Evolutionary conservation across 2,797 vertebrate species (phyloP).

Genomic region (Ibycter americanus): DNA sequence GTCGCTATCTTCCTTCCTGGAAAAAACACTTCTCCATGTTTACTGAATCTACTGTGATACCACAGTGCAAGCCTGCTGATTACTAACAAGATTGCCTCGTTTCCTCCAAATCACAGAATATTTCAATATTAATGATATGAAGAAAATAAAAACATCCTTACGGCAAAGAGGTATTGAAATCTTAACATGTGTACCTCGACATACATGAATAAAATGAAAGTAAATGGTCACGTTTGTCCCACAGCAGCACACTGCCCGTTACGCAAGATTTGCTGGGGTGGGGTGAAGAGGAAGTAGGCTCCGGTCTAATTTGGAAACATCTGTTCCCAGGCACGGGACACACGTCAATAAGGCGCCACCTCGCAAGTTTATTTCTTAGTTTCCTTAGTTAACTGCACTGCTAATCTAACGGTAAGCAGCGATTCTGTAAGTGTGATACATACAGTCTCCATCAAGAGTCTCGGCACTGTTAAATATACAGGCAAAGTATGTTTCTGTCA

Average conservation of each 20-base stretch:
- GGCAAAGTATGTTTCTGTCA: background rate
- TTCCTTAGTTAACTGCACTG: background rate
- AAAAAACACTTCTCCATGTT: background rate
- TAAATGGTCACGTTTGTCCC: background rate
- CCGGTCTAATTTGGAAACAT: conserved; percentile 14
- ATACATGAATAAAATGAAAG: background rate
- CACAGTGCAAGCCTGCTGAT: background rate
- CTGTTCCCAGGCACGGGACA: background rate
- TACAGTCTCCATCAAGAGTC: background rate
- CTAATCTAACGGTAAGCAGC: background rate
- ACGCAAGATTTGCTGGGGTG: background rate
- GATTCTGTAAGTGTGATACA: background rate
- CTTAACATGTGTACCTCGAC: background rate
- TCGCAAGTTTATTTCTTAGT: background rate
- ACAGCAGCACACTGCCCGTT: background rate
- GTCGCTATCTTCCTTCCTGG: background rate
- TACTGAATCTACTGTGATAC: background rate
- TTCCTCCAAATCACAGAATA: background rate
- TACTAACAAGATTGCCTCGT: background rate
- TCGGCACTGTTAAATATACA: background rate
- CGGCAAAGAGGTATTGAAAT: background rate
- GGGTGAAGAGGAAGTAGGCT: background rate
- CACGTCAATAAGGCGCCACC: background rate
- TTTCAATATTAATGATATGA: background rate
- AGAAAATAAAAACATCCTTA: background rate